phyloP scores from a whole-genome alignment of 2,888 invertebrate species.

The Campaea margaritaria region DNA sequence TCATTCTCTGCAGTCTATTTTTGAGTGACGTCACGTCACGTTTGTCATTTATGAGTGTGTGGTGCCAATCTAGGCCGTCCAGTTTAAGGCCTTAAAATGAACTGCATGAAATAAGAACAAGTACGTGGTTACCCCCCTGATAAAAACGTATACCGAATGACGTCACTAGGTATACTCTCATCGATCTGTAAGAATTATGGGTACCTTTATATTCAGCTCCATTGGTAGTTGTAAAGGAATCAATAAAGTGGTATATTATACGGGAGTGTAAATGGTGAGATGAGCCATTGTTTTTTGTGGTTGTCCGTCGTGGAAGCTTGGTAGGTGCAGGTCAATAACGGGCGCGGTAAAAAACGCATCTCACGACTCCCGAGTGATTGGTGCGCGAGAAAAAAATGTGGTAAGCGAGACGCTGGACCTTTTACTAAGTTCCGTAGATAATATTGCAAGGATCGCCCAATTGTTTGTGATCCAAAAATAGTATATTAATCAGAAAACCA shows the following conservation, averaged over 20 bases:
- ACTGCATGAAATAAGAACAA: too few species aligned
- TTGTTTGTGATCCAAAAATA: not conserved
- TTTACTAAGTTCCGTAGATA: slow-evolving; percentile 47
- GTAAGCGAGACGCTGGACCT: slow-evolving; percentile 45
- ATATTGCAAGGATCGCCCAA: not conserved
- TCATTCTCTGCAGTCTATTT: too few species aligned
- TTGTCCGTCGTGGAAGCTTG: slow-evolving; percentile 34
- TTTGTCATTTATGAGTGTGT: too few species aligned
- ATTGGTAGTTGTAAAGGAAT: slow-evolving; percentile 6
- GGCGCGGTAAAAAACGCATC: slow-evolving; percentile 69
- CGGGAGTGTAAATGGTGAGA: slow-evolving; percentile 43
- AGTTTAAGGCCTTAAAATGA: too few species aligned
- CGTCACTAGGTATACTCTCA: too few species aligned
- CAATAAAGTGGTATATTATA: slow-evolving; percentile 3
- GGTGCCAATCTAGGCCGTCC: too few species aligned
- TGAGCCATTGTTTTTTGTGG: slow-evolving; percentile 42
- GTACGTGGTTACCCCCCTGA: too few species aligned
- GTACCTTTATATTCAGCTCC: slow-evolving; percentile 1
- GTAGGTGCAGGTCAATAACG: slow-evolving; percentile 69
- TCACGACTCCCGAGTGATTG: slow-evolving; percentile 77
- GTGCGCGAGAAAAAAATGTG: slow-evolving; percentile 63
- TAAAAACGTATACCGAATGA: too few species aligned
- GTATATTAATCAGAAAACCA: too few species aligned
- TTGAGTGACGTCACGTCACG: too few species aligned
- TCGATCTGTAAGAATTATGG: not conserved